Evolutionary conservation across 2,888 invertebrate species (phyloP), one percentile per base, ranked within the genome.

Genomic region (Polydrusus pterygomalis): DNA sequence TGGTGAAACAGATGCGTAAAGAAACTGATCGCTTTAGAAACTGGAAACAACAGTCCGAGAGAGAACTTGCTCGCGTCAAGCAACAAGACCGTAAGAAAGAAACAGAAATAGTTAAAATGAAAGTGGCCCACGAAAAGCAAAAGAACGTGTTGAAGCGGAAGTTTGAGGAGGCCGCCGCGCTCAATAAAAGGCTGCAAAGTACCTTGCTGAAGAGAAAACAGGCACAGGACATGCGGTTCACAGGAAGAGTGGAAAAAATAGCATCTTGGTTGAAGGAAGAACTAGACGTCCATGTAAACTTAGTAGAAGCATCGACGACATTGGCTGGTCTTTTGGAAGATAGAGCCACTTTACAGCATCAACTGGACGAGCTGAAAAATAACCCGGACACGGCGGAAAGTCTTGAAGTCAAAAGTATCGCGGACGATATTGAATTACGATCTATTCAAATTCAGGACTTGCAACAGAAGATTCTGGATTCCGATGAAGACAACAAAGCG

Each of bases 91-190:
- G 95, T 58, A 96, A 95, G 85, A 90, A 94, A 74, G 92, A 94
- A 79, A 93, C 92, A 81, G 94, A 96, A 88, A 93, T 97, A 87
- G 92, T 91, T 10, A 92, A 92, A 83, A 92, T 97, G 90, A 94
- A 96, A 87, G 90, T 91, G 2, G 89, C 94, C 38, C 94, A 96
- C 83, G 90, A 89, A 67, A 94, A 95, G 82, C 96, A 97, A 82
- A 94, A 95, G 83, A 94, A 91, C 80, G 96, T 97, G 1, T 90
- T 95, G 9, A 95, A 94, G 81, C 90, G 97, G 43, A 97, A 97
- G 87, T 93, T 96, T 85, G 97, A 97, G 87, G 96, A 96, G 87
- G 95, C 95, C 0, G 92, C 93, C 38, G 95, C 96, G 0, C 92
- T 95, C 11, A 97, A 96, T 81, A 96, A 94, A 86, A 89, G 96